These are phyloP conservation scores for Copidosoma aretas DNA, from an alignment of 2,888 invertebrate genomes.

Conservation along the genomic window DNA sequence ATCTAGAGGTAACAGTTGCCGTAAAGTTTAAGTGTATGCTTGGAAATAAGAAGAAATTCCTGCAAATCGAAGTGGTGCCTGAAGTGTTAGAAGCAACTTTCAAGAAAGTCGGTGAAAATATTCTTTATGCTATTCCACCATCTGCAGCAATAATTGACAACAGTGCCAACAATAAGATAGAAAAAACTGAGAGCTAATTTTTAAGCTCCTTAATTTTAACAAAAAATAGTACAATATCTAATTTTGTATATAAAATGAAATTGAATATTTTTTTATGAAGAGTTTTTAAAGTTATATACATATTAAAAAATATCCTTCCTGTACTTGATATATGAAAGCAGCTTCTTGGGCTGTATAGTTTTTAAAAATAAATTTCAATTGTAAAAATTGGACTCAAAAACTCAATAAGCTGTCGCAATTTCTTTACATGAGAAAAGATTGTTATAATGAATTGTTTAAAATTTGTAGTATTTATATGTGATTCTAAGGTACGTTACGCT, in stretches of 20 bases:
- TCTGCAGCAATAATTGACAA: conserved; percentile 63
- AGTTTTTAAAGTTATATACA: conserved; percentile 32
- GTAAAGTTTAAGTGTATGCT: conserved; percentile 80
- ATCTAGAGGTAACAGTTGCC: conserved; percentile 77
- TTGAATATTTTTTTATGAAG: conserved; percentile 36
- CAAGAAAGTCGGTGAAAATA: conserved; percentile 63
- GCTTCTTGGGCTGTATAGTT: conserved; percentile 21
- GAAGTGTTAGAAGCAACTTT: conserved; percentile 65
- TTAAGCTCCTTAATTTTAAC: conserved; percentile 16
- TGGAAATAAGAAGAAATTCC: conserved; percentile 76
- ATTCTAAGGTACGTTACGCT: conserved; percentile 26
- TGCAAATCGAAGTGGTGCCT: conserved; percentile 69
- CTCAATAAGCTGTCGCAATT: conserved; percentile 26
- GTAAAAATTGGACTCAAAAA: background rate
- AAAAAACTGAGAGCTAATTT: conserved; percentile 63
- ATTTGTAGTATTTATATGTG: conserved; percentile 25
- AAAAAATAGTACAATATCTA: conserved; percentile 30
- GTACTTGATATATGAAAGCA: conserved; percentile 9
- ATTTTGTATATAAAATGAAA: conserved; percentile 38
- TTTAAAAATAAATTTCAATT: background rate
- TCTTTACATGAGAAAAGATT: conserved; percentile 29
- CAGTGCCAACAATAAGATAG: conserved; percentile 57
- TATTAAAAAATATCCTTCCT: conserved; percentile 17
- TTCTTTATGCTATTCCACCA: conserved; percentile 66
- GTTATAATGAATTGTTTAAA: conserved; percentile 28